phyloP scores from a whole-genome alignment of 2,113 vertebrate species.

The Eptesicus fuscus region DNA sequence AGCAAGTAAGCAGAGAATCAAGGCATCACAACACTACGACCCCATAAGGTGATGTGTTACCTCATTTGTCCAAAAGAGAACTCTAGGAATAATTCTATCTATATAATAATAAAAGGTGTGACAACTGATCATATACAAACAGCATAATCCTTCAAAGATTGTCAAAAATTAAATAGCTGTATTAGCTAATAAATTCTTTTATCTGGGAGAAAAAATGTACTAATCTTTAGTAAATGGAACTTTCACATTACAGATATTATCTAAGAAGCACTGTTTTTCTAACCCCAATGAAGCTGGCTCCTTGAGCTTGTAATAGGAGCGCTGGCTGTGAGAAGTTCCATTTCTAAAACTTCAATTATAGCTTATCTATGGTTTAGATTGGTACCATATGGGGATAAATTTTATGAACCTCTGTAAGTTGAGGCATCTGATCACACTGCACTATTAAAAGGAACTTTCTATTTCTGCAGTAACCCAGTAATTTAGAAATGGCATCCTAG shows the following conservation, averaged over 20 bases:
- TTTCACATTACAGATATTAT: not conserved
- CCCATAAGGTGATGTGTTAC: not conserved
- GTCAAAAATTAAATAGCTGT: conserved; percentile 12
- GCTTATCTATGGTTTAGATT: not conserved
- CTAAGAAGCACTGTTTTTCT: not conserved
- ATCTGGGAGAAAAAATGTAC: not conserved
- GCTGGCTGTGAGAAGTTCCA: not conserved
- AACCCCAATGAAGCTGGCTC: not conserved
- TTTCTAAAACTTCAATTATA: conserved; percentile 33
- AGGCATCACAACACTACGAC: not conserved
- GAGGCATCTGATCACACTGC: not conserved
- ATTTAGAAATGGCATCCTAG: not conserved
- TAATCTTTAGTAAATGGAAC: conserved; percentile 1
- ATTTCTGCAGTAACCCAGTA: not conserved
- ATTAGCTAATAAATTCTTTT: not conserved
- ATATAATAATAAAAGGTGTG: not conserved
- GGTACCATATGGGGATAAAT: not conserved
- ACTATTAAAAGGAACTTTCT: conserved; percentile 7
- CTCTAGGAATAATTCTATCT: not conserved
- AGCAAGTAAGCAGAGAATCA: not conserved
- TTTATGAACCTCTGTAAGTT: not conserved
- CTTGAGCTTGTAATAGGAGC: not conserved
- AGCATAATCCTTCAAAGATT: conserved; percentile 6
- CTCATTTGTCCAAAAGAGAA: not conserved
- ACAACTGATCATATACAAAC: not conserved